These are phyloP conservation scores for Cynopterus brachyotis DNA, from an alignment of 2,113 vertebrate genomes.

Conservation along the genomic window DNA sequence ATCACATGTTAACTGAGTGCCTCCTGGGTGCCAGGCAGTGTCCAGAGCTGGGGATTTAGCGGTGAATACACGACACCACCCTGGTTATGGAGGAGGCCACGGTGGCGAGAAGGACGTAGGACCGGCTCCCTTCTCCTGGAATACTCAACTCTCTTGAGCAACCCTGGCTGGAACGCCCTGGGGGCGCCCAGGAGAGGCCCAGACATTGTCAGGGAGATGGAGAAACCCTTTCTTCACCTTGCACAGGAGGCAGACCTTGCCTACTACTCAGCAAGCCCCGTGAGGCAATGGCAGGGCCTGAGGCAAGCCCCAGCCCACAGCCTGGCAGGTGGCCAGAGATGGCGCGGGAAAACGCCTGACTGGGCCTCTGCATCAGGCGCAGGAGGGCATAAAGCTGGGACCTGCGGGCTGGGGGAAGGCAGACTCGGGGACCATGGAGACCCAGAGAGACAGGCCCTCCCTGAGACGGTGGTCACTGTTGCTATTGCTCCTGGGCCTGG, in stretches of 20 bases:
- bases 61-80: neutral
- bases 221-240: conserved; percentile 48
- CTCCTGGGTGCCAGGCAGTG: neutral
- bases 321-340: neutral
- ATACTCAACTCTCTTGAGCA: neutral
- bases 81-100: neutral
- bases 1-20: neutral
- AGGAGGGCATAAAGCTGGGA: conserved; percentile 41
- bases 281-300: conserved; percentile 14
- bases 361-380: neutral
- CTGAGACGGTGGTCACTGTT: neutral
- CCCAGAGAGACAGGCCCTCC: neutral
- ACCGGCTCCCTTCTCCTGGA: neutral
- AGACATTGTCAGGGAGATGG: neutral
- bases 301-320: neutral
- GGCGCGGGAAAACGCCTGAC: neutral
- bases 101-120: neutral
- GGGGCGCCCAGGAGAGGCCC: neutral
- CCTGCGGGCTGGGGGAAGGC: fast-evolving
- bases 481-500: conserved; percentile 21
- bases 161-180: neutral
- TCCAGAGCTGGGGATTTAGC: neutral
- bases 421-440: conserved; percentile 7
- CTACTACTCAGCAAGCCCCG: neutral
- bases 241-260: neutral